A percentile compares a stretch with the other conserved stretches of the same genome.
Evolutionary conservation across 2,888 invertebrate species (phyloP).

Genomic region (Asteroscopus sphinx): DNA sequence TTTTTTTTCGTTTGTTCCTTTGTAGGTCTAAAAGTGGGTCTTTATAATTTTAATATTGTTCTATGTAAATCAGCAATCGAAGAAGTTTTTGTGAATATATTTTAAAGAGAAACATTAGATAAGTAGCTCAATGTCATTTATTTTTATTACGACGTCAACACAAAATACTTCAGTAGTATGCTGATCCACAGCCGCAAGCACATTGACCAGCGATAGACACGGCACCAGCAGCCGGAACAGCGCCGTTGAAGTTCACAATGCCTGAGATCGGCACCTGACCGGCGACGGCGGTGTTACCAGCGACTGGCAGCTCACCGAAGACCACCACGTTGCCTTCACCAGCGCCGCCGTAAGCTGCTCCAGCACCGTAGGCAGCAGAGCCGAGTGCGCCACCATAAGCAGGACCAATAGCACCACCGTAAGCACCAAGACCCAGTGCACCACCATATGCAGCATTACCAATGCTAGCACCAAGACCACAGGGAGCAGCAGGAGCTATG

Average conservation of each 20-base stretch:
- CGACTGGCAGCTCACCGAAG: slow-evolving; percentile 37
- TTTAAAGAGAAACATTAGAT: too few species aligned
- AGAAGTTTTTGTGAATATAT: too few species aligned
- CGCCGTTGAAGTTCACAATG: slow-evolving; percentile 54
- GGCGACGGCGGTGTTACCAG: slow-evolving; percentile 49
- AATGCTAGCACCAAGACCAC: not conserved
- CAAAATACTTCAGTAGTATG: not conserved
- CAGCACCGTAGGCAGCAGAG: too few species aligned
- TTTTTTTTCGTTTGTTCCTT: too few species aligned
- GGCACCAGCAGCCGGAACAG: slow-evolving; percentile 55
- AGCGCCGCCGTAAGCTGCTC: slow-evolving; percentile 26
- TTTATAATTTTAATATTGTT: too few species aligned
- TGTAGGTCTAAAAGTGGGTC: too few species aligned
- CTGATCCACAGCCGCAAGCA: slow-evolving; percentile 46
- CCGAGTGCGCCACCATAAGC: not conserved
- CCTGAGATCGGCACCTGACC: slow-evolving; percentile 58
- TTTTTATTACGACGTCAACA: too few species aligned
- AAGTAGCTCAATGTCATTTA: too few species aligned
- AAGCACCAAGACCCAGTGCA: not conserved
- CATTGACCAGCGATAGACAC: slow-evolving; percentile 55
- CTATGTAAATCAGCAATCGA: too few species aligned
- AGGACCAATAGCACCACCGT: not conserved
- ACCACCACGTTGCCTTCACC: slow-evolving; percentile 37
- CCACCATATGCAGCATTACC: not conserved
- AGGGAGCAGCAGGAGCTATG: slow-evolving; percentile 12